Conservation (phyloP, 2,113 vertebrate genomes). For the Mus spicilegus region DNA sequence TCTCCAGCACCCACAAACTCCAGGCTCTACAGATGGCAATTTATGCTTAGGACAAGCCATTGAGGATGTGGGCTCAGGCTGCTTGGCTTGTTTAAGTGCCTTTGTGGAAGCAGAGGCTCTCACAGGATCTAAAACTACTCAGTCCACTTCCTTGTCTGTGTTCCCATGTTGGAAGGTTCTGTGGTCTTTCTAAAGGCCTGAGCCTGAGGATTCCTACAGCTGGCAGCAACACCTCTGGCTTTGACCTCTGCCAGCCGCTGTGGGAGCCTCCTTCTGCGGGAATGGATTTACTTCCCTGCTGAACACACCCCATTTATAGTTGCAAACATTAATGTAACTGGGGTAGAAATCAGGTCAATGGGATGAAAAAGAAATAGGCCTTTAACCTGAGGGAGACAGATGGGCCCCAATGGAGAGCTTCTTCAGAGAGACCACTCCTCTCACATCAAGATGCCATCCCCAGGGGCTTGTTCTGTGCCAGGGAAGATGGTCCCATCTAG, state of each 20-base stretch:
- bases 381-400: constrained; percentile 69
- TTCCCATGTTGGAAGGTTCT: rapidly evolving
- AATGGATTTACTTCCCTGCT: constrained; percentile 73
- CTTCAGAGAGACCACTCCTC: background rate
- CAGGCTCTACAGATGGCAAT: rapidly evolving
- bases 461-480: background rate
- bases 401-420: background rate
- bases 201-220: constrained; percentile 7
- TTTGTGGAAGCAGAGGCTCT: background rate
- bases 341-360: constrained; percentile 80
- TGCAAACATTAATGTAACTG: constrained; percentile 54
- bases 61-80: background rate
- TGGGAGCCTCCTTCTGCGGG: constrained; percentile 52
- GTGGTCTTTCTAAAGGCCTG: constrained; percentile 18
- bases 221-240: constrained; percentile 67
- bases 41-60: constrained; percentile 21
- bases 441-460: background rate
- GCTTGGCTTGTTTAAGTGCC: constrained; percentile 69
- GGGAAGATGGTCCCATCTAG: background rate
- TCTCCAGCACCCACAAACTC: background rate
- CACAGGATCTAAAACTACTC: constrained; percentile 59
- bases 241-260: constrained; percentile 76
- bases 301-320: constrained; percentile 56
- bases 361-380: constrained; percentile 70
- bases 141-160: background rate